A percentile compares a stretch with the other conserved stretches of the same genome.
These are phyloP conservation scores for Rafetus swinhoei DNA, from an alignment of 2,113 vertebrate species.

Conservation along the genomic window DNA sequence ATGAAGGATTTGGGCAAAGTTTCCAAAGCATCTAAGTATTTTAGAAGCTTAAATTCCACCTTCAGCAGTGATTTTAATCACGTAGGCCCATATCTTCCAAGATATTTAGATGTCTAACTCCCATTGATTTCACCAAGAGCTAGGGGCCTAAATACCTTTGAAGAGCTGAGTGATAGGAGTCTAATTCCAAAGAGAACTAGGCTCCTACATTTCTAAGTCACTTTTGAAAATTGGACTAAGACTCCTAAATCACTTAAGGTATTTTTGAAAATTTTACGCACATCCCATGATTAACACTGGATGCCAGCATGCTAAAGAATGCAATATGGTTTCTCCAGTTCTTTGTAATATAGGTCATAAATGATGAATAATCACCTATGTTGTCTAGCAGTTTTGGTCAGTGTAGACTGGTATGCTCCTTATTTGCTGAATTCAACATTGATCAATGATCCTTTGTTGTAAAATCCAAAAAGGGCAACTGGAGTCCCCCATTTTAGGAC, in stretches of 20 bases:
- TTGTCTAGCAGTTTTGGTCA: not conserved
- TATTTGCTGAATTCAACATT: not conserved
- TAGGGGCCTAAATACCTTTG: not conserved
- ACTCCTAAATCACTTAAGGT: not conserved
- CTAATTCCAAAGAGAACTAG: not conserved
- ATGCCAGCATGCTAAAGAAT: not conserved
- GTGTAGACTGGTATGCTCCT: not conserved
- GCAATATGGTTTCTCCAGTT: not conserved
- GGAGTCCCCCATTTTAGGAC: not conserved
- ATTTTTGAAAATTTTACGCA: constrained; percentile 14
- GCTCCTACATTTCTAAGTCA: not conserved
- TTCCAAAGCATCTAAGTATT: not conserved
- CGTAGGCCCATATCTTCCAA: not conserved
- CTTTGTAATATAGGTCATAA: not conserved
- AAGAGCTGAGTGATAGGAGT: not conserved
- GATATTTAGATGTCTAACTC: not conserved
- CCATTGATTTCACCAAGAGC: not conserved
- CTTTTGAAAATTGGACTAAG: not conserved
- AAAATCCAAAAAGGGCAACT: not conserved
- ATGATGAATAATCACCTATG: not conserved
- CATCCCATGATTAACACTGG: constrained; percentile 1
- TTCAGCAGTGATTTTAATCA: not conserved
- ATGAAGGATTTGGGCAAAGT: not conserved
- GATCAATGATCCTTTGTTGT: accelerated
- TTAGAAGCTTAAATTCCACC: not conserved